Evolutionary conservation across 2,888 invertebrate genomes (phyloP).

Genomic region (Keiferia lycopersicella): DNA sequence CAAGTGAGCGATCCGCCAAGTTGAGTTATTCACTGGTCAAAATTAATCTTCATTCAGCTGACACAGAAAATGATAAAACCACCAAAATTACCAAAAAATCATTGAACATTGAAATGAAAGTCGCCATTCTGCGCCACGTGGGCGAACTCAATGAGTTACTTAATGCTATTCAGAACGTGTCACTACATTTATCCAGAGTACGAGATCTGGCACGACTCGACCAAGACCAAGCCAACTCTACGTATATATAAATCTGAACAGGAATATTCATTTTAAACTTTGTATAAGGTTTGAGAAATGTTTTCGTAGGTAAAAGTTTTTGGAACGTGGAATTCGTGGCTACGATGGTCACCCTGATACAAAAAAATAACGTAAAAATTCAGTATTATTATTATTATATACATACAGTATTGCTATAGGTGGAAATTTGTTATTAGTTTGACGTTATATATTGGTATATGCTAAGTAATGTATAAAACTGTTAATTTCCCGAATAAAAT

Average conservation of each 20-base stretch:
- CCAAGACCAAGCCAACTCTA: conserved; percentile 59
- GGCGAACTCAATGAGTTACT: conserved; percentile 46
- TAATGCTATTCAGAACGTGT: conserved; percentile 77
- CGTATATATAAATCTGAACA: conserved; percentile 63
- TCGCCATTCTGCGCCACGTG: conserved; percentile 6
- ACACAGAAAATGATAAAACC: neutral
- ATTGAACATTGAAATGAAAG: conserved; percentile 13
- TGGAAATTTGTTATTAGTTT: too few relatives aligned
- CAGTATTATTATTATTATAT: too few relatives aligned
- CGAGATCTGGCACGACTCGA: conserved; percentile 73
- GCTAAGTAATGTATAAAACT: too few relatives aligned
- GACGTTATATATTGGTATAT: too few relatives aligned
- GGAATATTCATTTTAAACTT: conserved; percentile 45
- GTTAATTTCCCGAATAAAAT: too few relatives aligned
- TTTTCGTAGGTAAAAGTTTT: conserved; percentile 28
- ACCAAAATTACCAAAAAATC: neutral
- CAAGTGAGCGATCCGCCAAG: too few relatives aligned
- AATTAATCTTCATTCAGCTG: neutral
- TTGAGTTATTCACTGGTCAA: too few relatives aligned
- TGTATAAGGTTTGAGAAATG: conserved; percentile 40
- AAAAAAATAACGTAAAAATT: neutral
- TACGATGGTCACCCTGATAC: neutral
- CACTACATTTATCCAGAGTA: conserved; percentile 74
- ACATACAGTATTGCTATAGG: too few relatives aligned
- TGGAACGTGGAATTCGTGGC: neutral